Percentiles rank a stretch among this genome's conserved stretches.
Conservation (phyloP, 2,797 vertebrate species). For the Anomalospiza imberbis region DNA sequence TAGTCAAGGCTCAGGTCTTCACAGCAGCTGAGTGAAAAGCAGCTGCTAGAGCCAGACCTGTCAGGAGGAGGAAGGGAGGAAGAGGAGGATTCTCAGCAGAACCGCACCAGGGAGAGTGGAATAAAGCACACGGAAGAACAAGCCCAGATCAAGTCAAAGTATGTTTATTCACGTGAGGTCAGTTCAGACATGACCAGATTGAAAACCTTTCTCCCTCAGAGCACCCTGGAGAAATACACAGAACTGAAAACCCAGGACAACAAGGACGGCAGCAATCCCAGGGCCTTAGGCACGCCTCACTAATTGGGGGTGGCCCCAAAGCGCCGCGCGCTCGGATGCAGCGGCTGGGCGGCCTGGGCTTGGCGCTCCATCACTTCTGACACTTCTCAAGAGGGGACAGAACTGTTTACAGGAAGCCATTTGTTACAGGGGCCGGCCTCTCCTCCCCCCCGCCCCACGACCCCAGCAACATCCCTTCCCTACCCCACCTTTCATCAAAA, state of each 20-base stretch:
- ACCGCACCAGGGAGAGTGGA: rapidly evolving
- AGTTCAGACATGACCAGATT: neutral
- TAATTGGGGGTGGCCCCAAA: neutral
- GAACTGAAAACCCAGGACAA: neutral
- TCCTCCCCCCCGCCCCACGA: neutral
- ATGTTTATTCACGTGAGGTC: constrained; percentile 45
- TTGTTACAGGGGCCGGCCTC: neutral
- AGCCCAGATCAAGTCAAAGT: neutral
- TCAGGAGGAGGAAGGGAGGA: neutral
- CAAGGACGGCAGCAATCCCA: neutral
- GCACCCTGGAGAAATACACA: neutral
- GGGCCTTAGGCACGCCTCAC: rapidly evolving
- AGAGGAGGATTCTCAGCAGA: neutral
- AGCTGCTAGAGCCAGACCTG: neutral
- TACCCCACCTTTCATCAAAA: constrained; percentile 38
- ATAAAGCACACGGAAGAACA: neutral
- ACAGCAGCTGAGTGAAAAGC: neutral
- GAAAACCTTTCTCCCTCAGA: neutral
- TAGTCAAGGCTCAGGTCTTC: neutral
- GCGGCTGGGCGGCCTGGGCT: neutral
- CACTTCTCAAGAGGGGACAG: constrained; percentile 9
- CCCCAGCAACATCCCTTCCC: neutral
- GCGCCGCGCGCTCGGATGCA: rapidly evolving
- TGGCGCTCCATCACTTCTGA: neutral
- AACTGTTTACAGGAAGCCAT: constrained; percentile 52